Conservation (phyloP, 2,797 vertebrate genomes). For the Argentina silus region DNA sequence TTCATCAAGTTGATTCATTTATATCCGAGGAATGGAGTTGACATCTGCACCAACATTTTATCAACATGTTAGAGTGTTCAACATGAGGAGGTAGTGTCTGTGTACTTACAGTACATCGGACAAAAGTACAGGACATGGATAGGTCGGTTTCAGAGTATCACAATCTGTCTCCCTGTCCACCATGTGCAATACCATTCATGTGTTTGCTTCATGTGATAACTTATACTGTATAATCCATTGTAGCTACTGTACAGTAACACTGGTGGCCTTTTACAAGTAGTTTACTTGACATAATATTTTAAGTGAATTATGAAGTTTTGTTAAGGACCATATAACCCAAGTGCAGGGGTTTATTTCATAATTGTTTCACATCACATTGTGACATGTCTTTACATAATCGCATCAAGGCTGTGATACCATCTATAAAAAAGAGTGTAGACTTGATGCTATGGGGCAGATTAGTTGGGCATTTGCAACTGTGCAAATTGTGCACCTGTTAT, state of each 20-base stretch:
- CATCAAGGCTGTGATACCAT: background rate
- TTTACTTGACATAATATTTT: background rate
- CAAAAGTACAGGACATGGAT: too few relatives aligned
- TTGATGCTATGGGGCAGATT: constrained; percentile 4
- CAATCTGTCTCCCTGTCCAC: too few relatives aligned
- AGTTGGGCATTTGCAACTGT: constrained; percentile 21
- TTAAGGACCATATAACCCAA: background rate
- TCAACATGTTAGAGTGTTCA: too few relatives aligned
- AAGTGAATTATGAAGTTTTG: too few relatives aligned
- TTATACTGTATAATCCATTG: background rate
- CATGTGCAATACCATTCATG: too few relatives aligned
- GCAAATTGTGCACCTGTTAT: constrained; percentile 18
- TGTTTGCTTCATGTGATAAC: too few relatives aligned
- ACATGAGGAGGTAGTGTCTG: too few relatives aligned
- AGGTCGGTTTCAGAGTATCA: too few relatives aligned
- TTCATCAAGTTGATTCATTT: background rate
- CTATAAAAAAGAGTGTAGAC: background rate
- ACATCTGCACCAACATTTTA: constrained; percentile 33
- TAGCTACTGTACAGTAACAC: background rate
- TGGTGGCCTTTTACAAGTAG: background rate
- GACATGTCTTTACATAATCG: background rate
- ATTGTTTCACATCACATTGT: background rate
- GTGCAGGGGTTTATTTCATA: background rate
- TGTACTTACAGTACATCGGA: too few relatives aligned
- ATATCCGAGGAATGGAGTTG: background rate